Evolutionary conservation across 2,113 vertebrate species (phyloP).

Genomic region (Baryphthengus martii): DNA sequence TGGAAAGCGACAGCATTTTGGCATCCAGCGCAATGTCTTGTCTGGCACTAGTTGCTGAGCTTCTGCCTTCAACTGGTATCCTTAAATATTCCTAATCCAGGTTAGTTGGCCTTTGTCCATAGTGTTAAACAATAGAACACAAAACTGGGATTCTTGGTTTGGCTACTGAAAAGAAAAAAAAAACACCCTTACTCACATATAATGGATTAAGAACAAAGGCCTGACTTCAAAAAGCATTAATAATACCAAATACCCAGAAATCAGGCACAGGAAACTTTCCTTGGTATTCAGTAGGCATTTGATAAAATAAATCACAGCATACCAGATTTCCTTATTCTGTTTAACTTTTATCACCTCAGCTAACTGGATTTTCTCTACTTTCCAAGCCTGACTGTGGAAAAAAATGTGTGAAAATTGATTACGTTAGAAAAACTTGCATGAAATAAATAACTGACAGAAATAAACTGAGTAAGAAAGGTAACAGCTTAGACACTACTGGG

Average conservation of each 20-base stretch:
- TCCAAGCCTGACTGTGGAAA: background rate
- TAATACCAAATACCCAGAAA: background rate
- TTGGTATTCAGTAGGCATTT: background rate
- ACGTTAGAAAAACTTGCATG: background rate
- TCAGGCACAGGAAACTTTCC: background rate
- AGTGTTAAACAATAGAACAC: background rate
- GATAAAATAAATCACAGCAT: conserved; percentile 1
- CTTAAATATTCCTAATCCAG: background rate
- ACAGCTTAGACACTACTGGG: background rate
- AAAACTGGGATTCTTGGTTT: background rate
- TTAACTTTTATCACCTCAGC: background rate
- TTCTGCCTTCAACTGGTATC: background rate
- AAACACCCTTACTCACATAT: background rate
- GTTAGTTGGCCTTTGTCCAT: background rate
- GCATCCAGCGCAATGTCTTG: background rate
- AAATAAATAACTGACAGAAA: conserved; percentile 37
- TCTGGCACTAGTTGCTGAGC: background rate
- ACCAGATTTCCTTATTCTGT: conserved; percentile 1
- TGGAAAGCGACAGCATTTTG: background rate
- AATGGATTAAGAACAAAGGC: background rate
- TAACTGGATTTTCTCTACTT: background rate
- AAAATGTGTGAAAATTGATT: conserved; percentile 6
- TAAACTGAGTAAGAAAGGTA: background rate
- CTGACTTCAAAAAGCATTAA: background rate
- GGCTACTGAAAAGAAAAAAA: conserved; percentile 8